These are phyloP conservation scores for Hippocampus guttulatus DNA, from an alignment of 2,113 vertebrate genomes.

Conservation along the genomic window DNA sequence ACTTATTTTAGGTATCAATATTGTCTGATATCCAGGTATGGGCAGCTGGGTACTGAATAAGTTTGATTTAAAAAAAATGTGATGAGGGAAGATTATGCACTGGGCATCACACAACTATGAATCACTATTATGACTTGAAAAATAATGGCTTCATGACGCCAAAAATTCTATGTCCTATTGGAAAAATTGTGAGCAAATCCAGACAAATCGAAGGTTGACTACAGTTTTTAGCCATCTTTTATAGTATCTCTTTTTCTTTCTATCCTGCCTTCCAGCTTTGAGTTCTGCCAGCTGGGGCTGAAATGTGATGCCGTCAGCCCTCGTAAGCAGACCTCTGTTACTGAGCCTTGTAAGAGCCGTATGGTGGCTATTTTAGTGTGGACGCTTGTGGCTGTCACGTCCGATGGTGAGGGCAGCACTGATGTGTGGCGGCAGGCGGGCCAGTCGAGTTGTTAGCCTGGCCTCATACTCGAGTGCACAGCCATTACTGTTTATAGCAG, in stretches of 20 bases:
- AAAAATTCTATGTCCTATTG: neutral
- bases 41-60: too few species aligned
- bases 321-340: constrained; percentile 61
- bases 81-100: too few species aligned
- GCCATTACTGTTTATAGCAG: constrained; percentile 10
- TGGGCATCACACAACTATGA: neutral
- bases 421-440: constrained; percentile 52
- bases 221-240: neutral
- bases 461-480: constrained; percentile 10
- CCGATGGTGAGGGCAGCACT: constrained; percentile 53
- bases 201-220: neutral
- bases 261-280: neutral
- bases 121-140: neutral
- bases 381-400: constrained; percentile 67
- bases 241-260: neutral
- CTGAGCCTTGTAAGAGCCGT: constrained; percentile 52
- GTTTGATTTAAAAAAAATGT: too few species aligned
- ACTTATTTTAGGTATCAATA: too few species aligned
- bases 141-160: neutral
- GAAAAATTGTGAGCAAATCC: neutral
- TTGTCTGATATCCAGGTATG: too few species aligned
- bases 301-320: constrained; percentile 57
- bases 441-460: neutral
- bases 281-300: constrained; percentile 7
- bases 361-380: constrained; percentile 68